phyloP scores from a whole-genome alignment of 2,888 invertebrate genomes.

The Ophion ventricosus region DNA sequence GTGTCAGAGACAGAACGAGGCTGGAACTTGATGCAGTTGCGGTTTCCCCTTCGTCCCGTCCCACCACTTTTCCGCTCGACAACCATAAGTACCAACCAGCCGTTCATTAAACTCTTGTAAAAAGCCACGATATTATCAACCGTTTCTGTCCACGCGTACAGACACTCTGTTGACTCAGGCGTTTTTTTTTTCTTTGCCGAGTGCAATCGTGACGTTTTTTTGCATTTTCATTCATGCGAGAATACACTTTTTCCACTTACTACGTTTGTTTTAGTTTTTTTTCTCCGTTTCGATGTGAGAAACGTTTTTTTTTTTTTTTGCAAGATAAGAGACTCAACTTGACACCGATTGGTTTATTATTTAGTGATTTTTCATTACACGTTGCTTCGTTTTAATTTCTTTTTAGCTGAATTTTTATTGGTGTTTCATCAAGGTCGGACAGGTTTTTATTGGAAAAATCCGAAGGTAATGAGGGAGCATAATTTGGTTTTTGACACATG shows the following conservation, averaged over 20 bases:
- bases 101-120: conserved; percentile 77
- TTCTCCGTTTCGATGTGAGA: not conserved
- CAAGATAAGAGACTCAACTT: not conserved
- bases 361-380: not conserved
- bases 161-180: conserved; percentile 66
- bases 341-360: not conserved
- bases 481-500: not conserved
- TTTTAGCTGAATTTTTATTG: not conserved
- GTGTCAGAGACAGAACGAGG: conserved; percentile 59
- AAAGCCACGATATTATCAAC: conserved; percentile 74
- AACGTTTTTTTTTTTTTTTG: not conserved
- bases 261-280: conserved; percentile 47
- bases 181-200: conserved; percentile 55
- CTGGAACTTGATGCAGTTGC: conserved; percentile 63
- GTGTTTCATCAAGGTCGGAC: not conserved
- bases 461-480: too few relatives aligned
- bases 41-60: conserved; percentile 79
- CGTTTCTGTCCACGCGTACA: conserved; percentile 70
- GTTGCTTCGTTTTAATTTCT: not conserved
- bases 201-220: conserved; percentile 40
- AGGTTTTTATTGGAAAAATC: too few relatives aligned
- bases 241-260: conserved; percentile 20
- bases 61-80: conserved; percentile 81
- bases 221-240: conserved; percentile 55
- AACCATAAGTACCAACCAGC: conserved; percentile 76